Conservation (phyloP, 2,888 invertebrate species). For the Argyresthia albistria region DNA sequence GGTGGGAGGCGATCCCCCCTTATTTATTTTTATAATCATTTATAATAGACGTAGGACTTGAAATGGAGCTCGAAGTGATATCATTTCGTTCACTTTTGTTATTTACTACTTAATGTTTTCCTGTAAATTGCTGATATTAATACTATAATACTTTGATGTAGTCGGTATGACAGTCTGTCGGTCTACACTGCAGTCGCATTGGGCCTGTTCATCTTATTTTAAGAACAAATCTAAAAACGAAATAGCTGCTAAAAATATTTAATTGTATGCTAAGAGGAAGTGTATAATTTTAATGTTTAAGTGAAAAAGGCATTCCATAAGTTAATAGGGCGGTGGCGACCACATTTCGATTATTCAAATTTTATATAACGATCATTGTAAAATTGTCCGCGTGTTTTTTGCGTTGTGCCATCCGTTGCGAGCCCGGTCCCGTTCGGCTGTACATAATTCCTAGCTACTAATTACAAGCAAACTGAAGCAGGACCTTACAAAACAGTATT, state of each 20-base stretch:
- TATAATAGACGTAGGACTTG: conserved; percentile 57
- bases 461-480: not conserved
- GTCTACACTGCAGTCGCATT: not conserved
- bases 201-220: conserved; percentile 13
- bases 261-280: conserved; percentile 51
- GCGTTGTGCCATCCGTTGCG: conserved; percentile 50
- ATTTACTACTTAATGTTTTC: conserved; percentile 18
- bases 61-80: conserved; percentile 46
- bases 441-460: not conserved
- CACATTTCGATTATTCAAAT: not conserved
- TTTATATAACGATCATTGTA: too few species aligned
- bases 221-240: conserved; percentile 34
- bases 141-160: not conserved
- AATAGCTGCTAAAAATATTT: conserved; percentile 32
- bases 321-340: conserved; percentile 52
- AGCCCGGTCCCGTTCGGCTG: conserved; percentile 37
- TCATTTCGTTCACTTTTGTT: conserved; percentile 24
- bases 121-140: conserved; percentile 22
- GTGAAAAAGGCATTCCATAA: conserved; percentile 67
- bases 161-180: not conserved
- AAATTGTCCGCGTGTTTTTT: not conserved
- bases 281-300: conserved; percentile 55
- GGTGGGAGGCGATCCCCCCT: conserved; percentile 45
- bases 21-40: conserved; percentile 71
- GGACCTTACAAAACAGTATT: conserved; percentile 21